Evolutionary conservation across 2,113 vertebrate genomes (phyloP).

Genomic region (Forbesichthys papilliferus): DNA sequence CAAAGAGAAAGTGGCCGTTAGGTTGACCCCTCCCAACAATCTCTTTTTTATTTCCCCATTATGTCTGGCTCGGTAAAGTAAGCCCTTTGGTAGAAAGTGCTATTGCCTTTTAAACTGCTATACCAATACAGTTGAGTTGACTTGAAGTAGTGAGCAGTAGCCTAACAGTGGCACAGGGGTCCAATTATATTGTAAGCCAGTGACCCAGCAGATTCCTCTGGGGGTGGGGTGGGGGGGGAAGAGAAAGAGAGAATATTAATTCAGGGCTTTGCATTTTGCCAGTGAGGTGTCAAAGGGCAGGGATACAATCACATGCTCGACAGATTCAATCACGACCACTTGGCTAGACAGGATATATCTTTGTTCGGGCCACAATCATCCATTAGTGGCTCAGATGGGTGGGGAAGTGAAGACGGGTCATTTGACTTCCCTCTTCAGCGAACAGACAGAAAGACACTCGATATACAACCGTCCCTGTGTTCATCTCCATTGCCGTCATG

Average conservation of each 20-base stretch:
- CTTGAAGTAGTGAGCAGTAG: not conserved
- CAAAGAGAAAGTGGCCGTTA: no score
- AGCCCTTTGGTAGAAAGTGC: no score
- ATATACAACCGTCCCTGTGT: conserved; percentile 13
- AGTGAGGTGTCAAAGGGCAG: not conserved
- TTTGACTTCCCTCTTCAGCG: not conserved
- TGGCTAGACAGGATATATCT: conserved; percentile 9
- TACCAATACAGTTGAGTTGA: no score
- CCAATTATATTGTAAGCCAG: conserved; percentile 1
- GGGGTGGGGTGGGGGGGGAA: not conserved
- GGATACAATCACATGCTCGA: not conserved
- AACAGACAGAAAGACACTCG: conserved; percentile 37
- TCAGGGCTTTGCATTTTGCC: not conserved
- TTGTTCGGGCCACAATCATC: not conserved
- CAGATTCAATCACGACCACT: conserved; percentile 7
- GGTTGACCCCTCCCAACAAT: no score
- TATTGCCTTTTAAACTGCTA: no score
- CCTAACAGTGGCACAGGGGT: conserved; percentile 3
- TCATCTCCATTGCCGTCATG: conserved; percentile 54
- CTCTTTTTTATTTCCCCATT: no score
- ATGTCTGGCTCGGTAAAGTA: no score
- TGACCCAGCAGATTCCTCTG: conserved; percentile 2
- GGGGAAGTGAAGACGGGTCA: conserved; percentile 1
- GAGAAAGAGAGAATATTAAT: conserved; percentile 1
- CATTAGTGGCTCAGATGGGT: conserved; percentile 2